phyloP scores from a whole-genome alignment of 2,888 invertebrate species.

The Synanthedon tipuliformis region DNA sequence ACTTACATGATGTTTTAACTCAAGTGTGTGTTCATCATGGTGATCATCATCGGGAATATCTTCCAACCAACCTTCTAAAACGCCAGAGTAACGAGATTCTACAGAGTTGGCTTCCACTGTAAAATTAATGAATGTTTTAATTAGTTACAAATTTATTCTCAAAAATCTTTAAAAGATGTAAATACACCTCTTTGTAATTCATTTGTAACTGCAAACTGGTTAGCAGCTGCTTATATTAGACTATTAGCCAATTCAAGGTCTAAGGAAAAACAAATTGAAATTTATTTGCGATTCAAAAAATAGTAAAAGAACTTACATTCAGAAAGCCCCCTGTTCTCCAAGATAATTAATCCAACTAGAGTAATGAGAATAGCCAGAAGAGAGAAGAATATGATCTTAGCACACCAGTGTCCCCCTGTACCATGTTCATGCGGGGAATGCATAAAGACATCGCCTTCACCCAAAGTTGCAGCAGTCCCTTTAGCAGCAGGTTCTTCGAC shows the following conservation, averaged over 20 bases:
- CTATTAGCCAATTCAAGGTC: too few species aligned
- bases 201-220: too few species aligned
- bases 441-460: constrained; percentile 79
- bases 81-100: constrained; percentile 79
- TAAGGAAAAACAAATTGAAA: too few species aligned
- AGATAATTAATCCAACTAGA: constrained; percentile 81
- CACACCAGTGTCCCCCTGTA: constrained; percentile 86
- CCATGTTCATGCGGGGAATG: constrained; percentile 82
- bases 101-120: constrained; percentile 60
- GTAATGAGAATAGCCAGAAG: constrained; percentile 78
- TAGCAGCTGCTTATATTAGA: too few species aligned
- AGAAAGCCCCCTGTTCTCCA: constrained; percentile 81
- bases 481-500: constrained; percentile 56
- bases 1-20: constrained; percentile 62
- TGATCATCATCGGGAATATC: constrained; percentile 66
- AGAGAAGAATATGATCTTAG: constrained; percentile 84
- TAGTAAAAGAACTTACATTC: constrained; percentile 72
- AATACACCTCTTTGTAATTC: too few species aligned
- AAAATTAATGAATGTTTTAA: constrained; percentile 4
- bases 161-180: too few species aligned
- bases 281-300: too few species aligned
- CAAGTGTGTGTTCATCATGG: constrained; percentile 64
- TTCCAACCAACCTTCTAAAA: constrained; percentile 85
- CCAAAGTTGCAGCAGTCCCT: constrained; percentile 54
- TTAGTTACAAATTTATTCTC: not conserved